phyloP scores from a whole-genome alignment of 2,797 vertebrate species.

The Takifugu ocellatus region DNA sequence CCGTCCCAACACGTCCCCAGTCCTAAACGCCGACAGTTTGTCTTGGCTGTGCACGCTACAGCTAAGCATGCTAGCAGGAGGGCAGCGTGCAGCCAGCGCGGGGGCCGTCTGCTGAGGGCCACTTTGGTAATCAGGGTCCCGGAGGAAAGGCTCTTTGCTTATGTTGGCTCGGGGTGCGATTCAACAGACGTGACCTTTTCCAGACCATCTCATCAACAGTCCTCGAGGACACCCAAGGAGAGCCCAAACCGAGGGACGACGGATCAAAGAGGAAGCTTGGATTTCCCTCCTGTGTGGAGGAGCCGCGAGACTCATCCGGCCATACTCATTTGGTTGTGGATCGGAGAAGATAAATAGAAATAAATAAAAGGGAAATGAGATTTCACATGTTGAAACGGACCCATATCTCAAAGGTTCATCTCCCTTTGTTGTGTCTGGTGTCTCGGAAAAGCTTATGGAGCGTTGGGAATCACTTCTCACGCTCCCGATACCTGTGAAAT shows the following conservation, averaged over 20 bases:
- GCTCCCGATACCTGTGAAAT: too few species aligned
- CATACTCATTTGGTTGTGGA: background rate
- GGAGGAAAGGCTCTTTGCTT: slow-evolving; percentile 50
- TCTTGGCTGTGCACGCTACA: slow-evolving; percentile 52
- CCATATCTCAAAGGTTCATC: too few species aligned
- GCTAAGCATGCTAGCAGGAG: slow-evolving; percentile 44
- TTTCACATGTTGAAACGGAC: too few species aligned
- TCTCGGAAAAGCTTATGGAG: too few species aligned
- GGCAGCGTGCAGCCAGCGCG: slow-evolving; percentile 36
- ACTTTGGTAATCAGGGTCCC: slow-evolving; percentile 32
- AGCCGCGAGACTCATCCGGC: slow-evolving; percentile 13
- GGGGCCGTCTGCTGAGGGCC: slow-evolving; percentile 40
- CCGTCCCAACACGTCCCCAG: slow-evolving; percentile 37
- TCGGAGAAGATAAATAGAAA: too few species aligned
- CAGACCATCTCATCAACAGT: slow-evolving; percentile 47
- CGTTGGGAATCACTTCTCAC: too few species aligned
- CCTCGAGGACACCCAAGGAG: slow-evolving; percentile 51
- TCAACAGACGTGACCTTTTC: slow-evolving; percentile 51
- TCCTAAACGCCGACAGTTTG: slow-evolving; percentile 43
- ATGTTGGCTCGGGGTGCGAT: slow-evolving; percentile 36
- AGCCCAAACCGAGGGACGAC: slow-evolving; percentile 25
- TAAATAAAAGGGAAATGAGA: too few species aligned
- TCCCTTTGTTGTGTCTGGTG: too few species aligned
- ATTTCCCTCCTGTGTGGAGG: slow-evolving; percentile 14
- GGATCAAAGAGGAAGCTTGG: slow-evolving; percentile 29